Percentiles rank a stretch among this genome's conserved stretches.
phyloP scores from a whole-genome alignment of 1,140 invertebrate genomes.

The Pogonognathellus flavescens region DNA sequence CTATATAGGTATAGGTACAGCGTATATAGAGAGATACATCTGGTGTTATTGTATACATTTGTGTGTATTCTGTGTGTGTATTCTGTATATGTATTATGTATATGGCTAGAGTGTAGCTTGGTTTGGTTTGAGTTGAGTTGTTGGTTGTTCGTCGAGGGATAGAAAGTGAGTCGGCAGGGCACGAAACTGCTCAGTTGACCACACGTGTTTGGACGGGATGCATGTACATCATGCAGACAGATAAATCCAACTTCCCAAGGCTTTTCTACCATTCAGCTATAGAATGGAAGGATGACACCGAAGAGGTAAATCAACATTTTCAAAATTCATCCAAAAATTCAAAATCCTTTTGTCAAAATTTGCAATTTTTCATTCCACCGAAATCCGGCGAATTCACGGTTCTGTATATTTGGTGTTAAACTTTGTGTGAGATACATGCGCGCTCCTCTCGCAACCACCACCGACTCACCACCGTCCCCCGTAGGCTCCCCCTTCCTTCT shows the following conservation, averaged over 20 bases:
- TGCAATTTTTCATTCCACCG: background rate
- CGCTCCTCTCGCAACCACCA: background rate
- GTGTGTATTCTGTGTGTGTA: no score
- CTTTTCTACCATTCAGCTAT: conserved; percentile 63
- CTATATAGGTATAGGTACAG: no score
- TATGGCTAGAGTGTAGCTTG: no score
- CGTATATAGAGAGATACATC: no score
- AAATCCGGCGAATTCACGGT: background rate
- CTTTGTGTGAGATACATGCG: background rate
- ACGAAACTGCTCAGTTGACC: conserved; percentile 51
- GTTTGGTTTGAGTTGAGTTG: background rate
- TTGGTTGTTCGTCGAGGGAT: background rate
- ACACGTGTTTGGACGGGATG: conserved; percentile 51
- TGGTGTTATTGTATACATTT: no score
- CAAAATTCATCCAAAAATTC: background rate
- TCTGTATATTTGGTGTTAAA: background rate
- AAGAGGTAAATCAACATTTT: conserved; percentile 61
- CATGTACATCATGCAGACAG: conserved; percentile 64
- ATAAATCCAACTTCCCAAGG: conserved; percentile 57
- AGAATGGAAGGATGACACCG: conserved; percentile 65
- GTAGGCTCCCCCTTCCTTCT: background rate
- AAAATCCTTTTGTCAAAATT: background rate
- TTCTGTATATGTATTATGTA: no score
- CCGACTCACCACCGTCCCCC: background rate
- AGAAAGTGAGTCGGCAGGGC: conserved; percentile 26